Conservation (phyloP, 2,888 invertebrate genomes). For the Drosophila multiciliata region DNA sequence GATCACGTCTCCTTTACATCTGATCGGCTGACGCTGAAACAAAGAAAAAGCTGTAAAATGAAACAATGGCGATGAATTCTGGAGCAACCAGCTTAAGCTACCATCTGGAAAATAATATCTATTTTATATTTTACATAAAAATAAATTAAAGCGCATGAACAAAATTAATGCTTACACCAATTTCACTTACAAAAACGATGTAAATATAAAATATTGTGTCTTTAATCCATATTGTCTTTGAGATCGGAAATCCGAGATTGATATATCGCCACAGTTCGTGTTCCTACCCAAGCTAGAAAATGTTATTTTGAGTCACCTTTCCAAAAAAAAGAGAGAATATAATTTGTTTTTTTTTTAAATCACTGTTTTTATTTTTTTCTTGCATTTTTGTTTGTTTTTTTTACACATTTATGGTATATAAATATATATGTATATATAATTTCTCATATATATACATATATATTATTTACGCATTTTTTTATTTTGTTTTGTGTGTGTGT, state of each 20-base stretch:
- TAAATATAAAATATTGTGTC: background rate
- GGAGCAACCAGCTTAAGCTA: background rate
- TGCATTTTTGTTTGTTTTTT: conserved; percentile 73
- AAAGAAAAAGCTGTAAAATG: background rate
- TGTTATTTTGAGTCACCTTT: background rate
- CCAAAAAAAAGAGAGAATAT: background rate
- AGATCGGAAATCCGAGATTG: background rate
- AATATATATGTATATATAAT: conserved; percentile 42
- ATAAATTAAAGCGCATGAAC: background rate
- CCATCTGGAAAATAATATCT: background rate
- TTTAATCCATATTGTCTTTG: background rate
- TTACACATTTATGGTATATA: conserved; percentile 70
- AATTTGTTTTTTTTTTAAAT: conserved; percentile 47
- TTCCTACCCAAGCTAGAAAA: no score
- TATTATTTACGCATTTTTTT: conserved; percentile 45
- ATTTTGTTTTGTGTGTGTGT: conserved; percentile 34
- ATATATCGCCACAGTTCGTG: background rate
- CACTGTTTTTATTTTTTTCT: conserved; percentile 59
- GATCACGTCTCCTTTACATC: background rate
- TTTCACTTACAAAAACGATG: background rate
- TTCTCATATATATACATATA: conserved; percentile 31
- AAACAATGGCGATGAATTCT: background rate
- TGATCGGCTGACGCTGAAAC: background rate
- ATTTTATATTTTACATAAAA: background rate
- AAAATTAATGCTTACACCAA: background rate